phyloP scores from a whole-genome alignment of 2,797 vertebrate genomes.

The Paguma larvata region DNA sequence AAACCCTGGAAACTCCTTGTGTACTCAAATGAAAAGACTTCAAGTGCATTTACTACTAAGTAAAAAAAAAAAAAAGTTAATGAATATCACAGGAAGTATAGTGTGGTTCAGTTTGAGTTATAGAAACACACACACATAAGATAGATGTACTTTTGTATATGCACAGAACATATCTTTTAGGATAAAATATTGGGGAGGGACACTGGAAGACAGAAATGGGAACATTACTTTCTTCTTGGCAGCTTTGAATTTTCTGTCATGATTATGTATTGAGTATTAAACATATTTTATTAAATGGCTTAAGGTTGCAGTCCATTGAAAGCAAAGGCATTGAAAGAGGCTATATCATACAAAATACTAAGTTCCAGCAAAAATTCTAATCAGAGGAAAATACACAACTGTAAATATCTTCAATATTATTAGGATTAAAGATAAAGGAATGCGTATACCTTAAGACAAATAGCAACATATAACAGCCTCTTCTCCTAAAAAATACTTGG shows the following conservation, averaged over 20 bases:
- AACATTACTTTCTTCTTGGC: background rate
- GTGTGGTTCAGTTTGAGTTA: background rate
- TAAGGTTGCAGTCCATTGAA: background rate
- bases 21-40: background rate
- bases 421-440: background rate
- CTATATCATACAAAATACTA: background rate
- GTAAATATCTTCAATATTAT: background rate
- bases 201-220: background rate
- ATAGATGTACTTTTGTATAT: background rate
- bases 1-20: background rate
- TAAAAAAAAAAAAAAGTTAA: background rate
- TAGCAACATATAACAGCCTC: background rate
- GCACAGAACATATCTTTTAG: background rate
- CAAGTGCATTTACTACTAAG: background rate
- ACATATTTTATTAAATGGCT: background rate
- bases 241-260: background rate
- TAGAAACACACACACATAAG: background rate
- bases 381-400: background rate
- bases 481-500: background rate
- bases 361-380: background rate
- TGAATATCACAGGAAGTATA: background rate
- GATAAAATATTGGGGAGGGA: background rate
- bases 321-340: background rate
- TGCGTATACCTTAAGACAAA: background rate
- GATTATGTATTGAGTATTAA: background rate